Percentiles rank a stretch among this genome's conserved stretches.
These are phyloP conservation scores for Criorhina ranunculi DNA, from an alignment of 2,888 invertebrate species.

Conservation along the genomic window DNA sequence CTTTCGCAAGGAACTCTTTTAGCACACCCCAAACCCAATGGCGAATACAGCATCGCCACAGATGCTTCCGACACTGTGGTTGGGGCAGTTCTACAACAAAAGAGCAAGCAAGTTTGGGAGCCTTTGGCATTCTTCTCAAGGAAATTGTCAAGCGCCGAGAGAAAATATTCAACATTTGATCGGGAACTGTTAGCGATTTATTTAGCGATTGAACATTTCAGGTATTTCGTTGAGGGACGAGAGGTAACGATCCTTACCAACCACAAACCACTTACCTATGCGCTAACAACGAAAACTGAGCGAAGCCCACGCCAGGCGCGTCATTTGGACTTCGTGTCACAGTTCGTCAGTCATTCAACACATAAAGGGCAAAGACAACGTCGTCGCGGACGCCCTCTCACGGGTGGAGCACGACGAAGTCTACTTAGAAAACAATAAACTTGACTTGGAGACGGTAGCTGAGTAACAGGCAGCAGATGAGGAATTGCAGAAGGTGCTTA, in stretches of 20 bases:
- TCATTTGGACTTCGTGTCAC: conserved; percentile 23
- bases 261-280: conserved; percentile 23
- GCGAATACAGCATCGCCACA: conserved; percentile 11
- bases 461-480: too few relatives aligned
- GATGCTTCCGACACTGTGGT: conserved; percentile 74
- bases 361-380: conserved; percentile 17
- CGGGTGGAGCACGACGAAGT: too few relatives aligned
- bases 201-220: conserved; percentile 47
- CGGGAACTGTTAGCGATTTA: conserved; percentile 78
- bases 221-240: neutral
- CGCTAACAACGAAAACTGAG: conserved; percentile 8
- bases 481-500: too few relatives aligned
- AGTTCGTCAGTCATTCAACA: conserved; percentile 18
- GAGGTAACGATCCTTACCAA: neutral
- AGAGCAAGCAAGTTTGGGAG: too few relatives aligned
- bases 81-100: too few relatives aligned
- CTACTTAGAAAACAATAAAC: too few relatives aligned
- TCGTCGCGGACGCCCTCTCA: conserved; percentile 10
- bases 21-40: conserved; percentile 21
- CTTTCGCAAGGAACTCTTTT: conserved; percentile 30
- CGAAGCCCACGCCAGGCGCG: conserved; percentile 12
- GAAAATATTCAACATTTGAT: conserved; percentile 78
- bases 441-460: too few relatives aligned
- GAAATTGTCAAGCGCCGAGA: conserved; percentile 65
- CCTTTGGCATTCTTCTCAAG: too few relatives aligned